Conservation (phyloP, 2,888 invertebrate genomes). For the Drosophila conformis region DNA sequence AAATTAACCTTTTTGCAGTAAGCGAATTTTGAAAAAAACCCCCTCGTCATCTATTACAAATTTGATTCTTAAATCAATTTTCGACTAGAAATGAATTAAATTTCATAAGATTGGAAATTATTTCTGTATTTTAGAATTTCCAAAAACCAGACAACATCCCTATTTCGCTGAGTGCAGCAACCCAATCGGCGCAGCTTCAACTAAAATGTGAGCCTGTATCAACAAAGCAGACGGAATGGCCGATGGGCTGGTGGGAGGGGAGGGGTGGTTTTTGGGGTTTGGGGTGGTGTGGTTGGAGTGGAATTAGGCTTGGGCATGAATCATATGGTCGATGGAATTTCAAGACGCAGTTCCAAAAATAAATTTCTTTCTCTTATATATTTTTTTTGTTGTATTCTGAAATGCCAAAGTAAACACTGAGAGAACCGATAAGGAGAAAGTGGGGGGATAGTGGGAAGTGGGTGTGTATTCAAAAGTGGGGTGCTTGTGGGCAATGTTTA, state of each 20-base stretch:
- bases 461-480: background rate
- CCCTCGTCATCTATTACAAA: background rate
- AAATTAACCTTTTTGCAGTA: background rate
- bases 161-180: background rate
- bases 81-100: background rate
- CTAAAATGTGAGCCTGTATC: conserved; percentile 61
- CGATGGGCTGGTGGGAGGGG: background rate
- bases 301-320: conserved; percentile 25
- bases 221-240: conserved; percentile 34
- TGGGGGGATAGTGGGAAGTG: background rate
- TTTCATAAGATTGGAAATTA: background rate
- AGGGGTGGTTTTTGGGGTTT: background rate
- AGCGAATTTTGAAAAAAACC: background rate
- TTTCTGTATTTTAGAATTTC: background rate
- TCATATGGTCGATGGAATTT: conserved; percentile 67
- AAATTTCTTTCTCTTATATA: conserved; percentile 13
- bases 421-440: conserved; percentile 19
- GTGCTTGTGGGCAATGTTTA: conserved; percentile 56
- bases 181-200: conserved; percentile 5
- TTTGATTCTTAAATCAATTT: background rate
- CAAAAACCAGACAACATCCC: background rate
- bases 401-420: conserved; percentile 58
- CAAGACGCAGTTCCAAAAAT: conserved; percentile 58
- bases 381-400: conserved; percentile 17
- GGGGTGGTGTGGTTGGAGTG: background rate